Percentiles rank a stretch among this genome's conserved stretches.
Conservation (phyloP, 2,888 invertebrate species). For the Eurois occulta region DNA sequence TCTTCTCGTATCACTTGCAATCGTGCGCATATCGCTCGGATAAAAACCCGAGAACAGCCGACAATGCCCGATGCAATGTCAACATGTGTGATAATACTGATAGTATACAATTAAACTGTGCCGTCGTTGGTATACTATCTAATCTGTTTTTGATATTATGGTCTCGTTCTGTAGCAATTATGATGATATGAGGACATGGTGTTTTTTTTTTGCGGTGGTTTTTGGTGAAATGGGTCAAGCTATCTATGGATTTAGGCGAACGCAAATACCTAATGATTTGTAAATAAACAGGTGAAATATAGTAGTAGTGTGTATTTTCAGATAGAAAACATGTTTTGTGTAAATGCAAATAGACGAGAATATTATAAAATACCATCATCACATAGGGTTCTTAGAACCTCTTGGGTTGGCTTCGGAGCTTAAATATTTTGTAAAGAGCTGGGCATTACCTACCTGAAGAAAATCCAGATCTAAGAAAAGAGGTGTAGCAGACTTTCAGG, state of each 20-base stretch:
- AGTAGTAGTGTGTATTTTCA: not conserved
- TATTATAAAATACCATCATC: not conserved
- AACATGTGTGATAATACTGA: constrained; percentile 51
- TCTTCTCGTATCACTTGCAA: constrained; percentile 60
- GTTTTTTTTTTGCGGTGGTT: constrained; percentile 25
- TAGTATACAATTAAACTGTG: constrained; percentile 58
- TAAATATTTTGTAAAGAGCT: not conserved
- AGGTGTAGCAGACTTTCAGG: no score
- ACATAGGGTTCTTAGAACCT: not conserved
- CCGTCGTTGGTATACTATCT: constrained; percentile 47
- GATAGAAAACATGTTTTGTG: not conserved
- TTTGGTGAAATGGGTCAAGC: constrained; percentile 28
- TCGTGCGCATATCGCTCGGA: constrained; percentile 57
- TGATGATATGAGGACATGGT: not conserved
- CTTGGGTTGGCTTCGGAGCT: no score
- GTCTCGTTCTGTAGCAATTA: constrained; percentile 35
- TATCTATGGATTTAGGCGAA: not conserved
- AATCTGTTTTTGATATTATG: constrained; percentile 58
- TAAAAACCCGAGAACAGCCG: constrained; percentile 57
- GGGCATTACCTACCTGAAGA: not conserved
- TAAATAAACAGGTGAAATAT: constrained; percentile 11
- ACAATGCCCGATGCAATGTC: constrained; percentile 64
- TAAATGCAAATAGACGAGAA: not conserved
- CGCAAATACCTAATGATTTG: not conserved
- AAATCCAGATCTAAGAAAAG: not conserved